Percentiles rank a stretch among this genome's conserved stretches.
Conservation (phyloP, 2,113 vertebrate species). For the Erinaceus europaeus region DNA sequence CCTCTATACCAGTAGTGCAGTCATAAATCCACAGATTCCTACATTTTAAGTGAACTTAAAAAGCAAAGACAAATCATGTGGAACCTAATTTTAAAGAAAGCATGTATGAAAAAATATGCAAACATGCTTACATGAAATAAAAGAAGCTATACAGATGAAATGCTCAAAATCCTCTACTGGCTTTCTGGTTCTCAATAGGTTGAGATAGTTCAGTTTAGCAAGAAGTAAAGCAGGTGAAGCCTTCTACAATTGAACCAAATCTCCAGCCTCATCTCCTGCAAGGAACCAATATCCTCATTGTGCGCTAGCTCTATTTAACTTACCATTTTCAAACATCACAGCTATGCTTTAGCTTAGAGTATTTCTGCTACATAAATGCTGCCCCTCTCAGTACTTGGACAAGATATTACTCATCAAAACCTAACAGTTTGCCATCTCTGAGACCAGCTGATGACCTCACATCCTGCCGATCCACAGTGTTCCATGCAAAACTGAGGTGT, state of each 20-base stretch:
- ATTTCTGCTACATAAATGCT: neutral
- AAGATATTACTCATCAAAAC: neutral
- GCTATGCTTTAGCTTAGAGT: neutral
- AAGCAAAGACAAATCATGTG: neutral
- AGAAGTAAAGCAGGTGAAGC: neutral
- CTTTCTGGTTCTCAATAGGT: neutral
- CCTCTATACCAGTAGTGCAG: neutral
- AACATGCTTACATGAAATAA: neutral
- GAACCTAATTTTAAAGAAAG: neutral
- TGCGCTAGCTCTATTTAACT: neutral
- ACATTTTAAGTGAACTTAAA: slow-evolving; percentile 21
- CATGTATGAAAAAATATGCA: neutral
- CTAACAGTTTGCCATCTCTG: neutral
- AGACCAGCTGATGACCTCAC: neutral
- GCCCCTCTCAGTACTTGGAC: neutral
- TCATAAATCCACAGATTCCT: neutral
- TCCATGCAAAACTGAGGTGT: neutral
- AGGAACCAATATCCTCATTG: neutral
- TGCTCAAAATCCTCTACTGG: neutral
- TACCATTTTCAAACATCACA: neutral
- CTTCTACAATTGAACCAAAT: neutral
- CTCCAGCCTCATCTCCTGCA: neutral
- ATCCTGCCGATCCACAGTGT: neutral
- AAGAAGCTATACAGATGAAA: neutral
- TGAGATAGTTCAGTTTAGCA: neutral